These are phyloP conservation scores for Odontophorus gujanensis DNA, from an alignment of 2,113 vertebrate species.

Conservation along the genomic window DNA sequence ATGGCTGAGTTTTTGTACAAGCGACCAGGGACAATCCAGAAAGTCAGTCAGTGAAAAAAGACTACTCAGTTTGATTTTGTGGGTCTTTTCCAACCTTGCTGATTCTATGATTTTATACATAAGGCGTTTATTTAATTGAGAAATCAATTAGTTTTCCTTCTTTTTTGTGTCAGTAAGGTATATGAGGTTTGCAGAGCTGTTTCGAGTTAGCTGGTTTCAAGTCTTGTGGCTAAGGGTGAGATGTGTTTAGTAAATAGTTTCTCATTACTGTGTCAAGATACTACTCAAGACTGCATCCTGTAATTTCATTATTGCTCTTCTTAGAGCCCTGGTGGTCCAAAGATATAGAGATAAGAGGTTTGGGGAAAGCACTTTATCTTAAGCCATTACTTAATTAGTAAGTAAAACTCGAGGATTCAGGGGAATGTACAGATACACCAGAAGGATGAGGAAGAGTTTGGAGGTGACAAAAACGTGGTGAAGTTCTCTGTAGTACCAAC, in stretches of 20 bases:
- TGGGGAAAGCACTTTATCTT: neutral
- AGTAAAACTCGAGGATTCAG: neutral
- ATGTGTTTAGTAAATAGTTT: neutral
- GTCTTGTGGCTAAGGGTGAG: neutral
- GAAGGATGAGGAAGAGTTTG: neutral
- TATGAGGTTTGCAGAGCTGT: neutral
- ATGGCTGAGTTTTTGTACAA: neutral
- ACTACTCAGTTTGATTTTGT: neutral
- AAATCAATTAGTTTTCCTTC: neutral
- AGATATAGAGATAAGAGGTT: neutral
- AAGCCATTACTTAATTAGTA: neutral
- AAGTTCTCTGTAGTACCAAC: rapidly evolving
- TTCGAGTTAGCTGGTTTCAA: neutral
- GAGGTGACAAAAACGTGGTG: neutral
- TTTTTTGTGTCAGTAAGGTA: neutral
- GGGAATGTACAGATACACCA: rapidly evolving
- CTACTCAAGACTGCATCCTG: neutral
- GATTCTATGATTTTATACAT: too few species aligned
- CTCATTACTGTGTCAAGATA: neutral
- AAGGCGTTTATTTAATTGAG: neutral
- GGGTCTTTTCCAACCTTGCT: too few species aligned
- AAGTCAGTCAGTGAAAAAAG: conserved; percentile 39
- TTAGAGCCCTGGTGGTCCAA: neutral
- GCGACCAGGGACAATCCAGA: neutral
- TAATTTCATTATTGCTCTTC: neutral